These are phyloP conservation scores for Mamestra configurata DNA, from an alignment of 1,140 invertebrate species.

Conservation along the genomic window DNA sequence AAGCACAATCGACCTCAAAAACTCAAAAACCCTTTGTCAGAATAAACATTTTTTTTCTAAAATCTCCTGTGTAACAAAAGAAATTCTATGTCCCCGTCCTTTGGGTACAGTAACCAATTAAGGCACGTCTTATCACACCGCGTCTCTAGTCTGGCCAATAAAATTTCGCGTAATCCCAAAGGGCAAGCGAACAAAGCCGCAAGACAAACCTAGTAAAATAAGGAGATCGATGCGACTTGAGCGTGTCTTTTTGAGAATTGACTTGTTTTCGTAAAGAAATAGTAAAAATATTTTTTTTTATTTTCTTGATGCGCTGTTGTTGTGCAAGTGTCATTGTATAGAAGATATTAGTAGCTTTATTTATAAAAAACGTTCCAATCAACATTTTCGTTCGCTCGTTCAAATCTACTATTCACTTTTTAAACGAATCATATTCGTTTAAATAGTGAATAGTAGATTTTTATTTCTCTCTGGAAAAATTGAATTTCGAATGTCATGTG, in stretches of 20 bases:
- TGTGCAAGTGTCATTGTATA: not conserved
- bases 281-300: not conserved
- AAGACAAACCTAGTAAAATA: slow-evolving; percentile 12
- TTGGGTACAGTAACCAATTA: slow-evolving; percentile 19
- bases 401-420: no score
- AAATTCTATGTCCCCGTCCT: slow-evolving; percentile 1
- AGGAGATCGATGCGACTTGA: slow-evolving; percentile 8
- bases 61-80: slow-evolving; percentile 12
- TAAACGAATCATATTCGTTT: no score
- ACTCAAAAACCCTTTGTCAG: not conserved
- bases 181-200: slow-evolving; percentile 5
- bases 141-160: slow-evolving; percentile 7
- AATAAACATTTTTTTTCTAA: not conserved
- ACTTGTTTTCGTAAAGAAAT: not conserved
- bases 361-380: no score
- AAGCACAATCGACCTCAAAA: not conserved
- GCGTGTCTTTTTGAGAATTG: not conserved
- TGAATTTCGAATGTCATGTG: no score
- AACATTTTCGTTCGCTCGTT: no score
- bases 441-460: no score
- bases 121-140: slow-evolving; percentile 26
- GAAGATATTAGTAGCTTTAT: no score
- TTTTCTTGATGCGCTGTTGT: not conserved
- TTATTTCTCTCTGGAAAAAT: no score
- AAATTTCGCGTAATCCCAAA: slow-evolving; percentile 27